Percentiles rank a stretch among this genome's conserved stretches.
These are phyloP conservation scores for Megaustenia siamemsis DNA, from an alignment of 2,888 invertebrate species.

Conservation along the genomic window DNA sequence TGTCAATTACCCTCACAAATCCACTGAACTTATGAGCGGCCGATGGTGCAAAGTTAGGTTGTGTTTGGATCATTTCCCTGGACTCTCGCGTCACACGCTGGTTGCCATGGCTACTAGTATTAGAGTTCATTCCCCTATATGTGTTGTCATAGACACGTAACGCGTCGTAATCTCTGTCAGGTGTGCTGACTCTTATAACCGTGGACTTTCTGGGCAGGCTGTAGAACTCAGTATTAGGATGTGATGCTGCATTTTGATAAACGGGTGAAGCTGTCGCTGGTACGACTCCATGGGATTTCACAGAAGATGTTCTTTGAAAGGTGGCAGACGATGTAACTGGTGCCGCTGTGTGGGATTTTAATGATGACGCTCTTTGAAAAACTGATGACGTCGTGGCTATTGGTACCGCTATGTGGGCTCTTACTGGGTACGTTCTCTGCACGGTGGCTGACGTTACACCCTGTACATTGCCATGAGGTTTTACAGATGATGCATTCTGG, in stretches of 20 bases:
- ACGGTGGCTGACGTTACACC: too few species aligned
- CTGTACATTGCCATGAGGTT: too few species aligned
- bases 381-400: too few species aligned
- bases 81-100: not conserved
- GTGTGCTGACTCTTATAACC: not conserved
- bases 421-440: too few species aligned
- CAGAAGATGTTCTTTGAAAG: too few species aligned
- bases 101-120: not conserved
- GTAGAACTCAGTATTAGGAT: not conserved
- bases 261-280: not conserved
- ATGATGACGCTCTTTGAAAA: too few species aligned
- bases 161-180: not conserved
- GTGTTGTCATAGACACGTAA: not conserved
- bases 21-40: not conserved
- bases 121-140: not conserved
- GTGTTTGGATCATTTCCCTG: not conserved
- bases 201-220: not conserved
- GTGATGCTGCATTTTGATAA: not conserved
- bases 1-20: conserved; percentile 9
- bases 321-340: too few species aligned
- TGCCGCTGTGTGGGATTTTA: too few species aligned
- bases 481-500: too few species aligned
- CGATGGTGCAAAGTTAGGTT: too few species aligned
- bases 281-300: not conserved
- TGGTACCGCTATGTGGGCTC: too few species aligned